Conservation (phyloP, 2,888 invertebrate species). For the Mesorhabditis belari region DNA sequence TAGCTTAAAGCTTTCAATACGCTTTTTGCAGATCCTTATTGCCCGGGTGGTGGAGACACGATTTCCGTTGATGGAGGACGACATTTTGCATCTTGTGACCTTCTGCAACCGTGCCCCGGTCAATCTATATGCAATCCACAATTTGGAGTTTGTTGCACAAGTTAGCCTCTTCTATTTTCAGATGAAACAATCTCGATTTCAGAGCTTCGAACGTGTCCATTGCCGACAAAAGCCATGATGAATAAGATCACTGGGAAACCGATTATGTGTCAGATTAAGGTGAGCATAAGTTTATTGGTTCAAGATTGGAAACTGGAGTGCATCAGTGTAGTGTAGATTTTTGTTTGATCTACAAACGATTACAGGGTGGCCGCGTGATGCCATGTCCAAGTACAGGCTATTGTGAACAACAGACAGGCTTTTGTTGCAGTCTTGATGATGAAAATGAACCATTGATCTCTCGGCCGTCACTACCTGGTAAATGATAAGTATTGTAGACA, state of each 20-base stretch:
- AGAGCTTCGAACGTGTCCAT: conserved; percentile 45
- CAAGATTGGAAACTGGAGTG: neutral
- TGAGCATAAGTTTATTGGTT: neutral
- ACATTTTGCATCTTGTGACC: conserved; percentile 33
- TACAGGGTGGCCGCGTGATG: conserved; percentile 19
- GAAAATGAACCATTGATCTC: neutral
- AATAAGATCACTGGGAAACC: conserved; percentile 35
- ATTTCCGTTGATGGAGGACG: conserved; percentile 27
- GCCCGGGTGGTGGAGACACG: conserved; percentile 43
- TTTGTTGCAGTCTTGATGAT: conserved; percentile 28
- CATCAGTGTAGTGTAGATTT: neutral
- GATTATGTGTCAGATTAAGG: conserved; percentile 33
- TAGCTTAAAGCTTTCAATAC: neutral
- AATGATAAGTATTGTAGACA: neutral
- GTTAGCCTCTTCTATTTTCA: no score
- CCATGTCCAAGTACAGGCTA: conserved; percentile 33
- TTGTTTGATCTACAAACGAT: no score
- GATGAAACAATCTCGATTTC: conserved; percentile 3
- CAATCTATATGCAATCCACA: conserved; percentile 43
- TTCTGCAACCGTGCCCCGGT: conserved; percentile 32
- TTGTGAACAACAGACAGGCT: conserved; percentile 39
- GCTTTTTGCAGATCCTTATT: conserved; percentile 21
- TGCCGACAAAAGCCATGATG: conserved; percentile 36
- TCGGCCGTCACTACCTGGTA: neutral
- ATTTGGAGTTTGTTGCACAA: conserved; percentile 46